phyloP scores from a whole-genome alignment of 1,140 invertebrate genomes.

The Heliconius eleuchia region DNA sequence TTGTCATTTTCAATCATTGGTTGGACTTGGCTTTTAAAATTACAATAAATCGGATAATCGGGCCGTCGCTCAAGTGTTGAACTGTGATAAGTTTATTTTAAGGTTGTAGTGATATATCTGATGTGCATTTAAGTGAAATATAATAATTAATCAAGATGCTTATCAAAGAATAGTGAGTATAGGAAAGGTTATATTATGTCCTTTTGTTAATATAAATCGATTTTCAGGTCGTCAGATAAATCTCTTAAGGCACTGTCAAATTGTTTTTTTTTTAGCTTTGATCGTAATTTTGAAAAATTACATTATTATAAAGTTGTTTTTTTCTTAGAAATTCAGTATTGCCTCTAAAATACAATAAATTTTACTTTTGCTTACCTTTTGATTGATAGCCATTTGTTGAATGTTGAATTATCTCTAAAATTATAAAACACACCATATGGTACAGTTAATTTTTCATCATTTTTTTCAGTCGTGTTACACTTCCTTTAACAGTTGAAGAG shows the following conservation, averaged over 20 bases:
- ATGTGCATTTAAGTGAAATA: constrained; percentile 78
- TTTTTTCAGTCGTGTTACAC: constrained; percentile 74
- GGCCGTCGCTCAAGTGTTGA: constrained; percentile 71
- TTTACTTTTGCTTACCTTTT: constrained; percentile 25
- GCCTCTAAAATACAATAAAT: neutral
- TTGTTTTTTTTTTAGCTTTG: constrained; percentile 8
- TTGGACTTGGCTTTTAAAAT: constrained; percentile 76
- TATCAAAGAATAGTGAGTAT: constrained; percentile 80
- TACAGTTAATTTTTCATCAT: constrained; percentile 48
- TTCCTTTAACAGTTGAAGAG: constrained; percentile 77
- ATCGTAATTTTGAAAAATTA: neutral
- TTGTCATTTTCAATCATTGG: constrained; percentile 78
- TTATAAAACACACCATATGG: constrained; percentile 31
- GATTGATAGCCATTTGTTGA: constrained; percentile 32
- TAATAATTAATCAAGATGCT: constrained; percentile 73
- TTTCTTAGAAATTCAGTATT: neutral
- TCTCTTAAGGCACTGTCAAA: constrained; percentile 21
- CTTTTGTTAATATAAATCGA: constrained; percentile 71
- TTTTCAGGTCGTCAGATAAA: constrained; percentile 60
- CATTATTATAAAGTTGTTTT: neutral
- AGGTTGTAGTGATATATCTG: constrained; percentile 73
- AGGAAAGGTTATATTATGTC: constrained; percentile 65
- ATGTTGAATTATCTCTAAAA: neutral
- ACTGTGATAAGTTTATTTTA: constrained; percentile 75
- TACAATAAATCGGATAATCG: constrained; percentile 74